Conservation (phyloP, 1,140 invertebrate genomes). For the Berghia stephanieae region DNA sequence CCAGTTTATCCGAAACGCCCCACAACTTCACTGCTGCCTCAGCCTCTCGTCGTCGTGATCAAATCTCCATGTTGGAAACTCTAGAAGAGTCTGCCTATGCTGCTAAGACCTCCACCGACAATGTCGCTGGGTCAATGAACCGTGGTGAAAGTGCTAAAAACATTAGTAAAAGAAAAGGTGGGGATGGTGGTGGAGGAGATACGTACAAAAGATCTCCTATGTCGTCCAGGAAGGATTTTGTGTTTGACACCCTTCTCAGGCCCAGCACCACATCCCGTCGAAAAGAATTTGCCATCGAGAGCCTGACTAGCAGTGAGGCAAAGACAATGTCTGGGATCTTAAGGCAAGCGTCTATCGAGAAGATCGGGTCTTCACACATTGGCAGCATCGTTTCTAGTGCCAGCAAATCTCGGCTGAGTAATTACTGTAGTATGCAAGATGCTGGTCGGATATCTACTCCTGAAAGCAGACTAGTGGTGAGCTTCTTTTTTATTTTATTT, state of each 20-base stretch:
- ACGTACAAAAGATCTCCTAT: conserved; percentile 46
- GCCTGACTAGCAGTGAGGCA: conserved; percentile 60
- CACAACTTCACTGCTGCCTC: conserved; percentile 23
- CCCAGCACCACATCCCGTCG: conserved; percentile 53
- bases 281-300: conserved; percentile 63
- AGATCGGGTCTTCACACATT: conserved; percentile 61
- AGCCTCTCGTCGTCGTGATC: conserved; percentile 23
- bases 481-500: conserved; percentile 30
- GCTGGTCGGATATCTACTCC: conserved; percentile 57
- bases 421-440: conserved; percentile 51
- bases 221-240: conserved; percentile 50
- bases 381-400: conserved; percentile 57
- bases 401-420: conserved; percentile 54
- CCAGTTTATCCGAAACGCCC: conserved; percentile 10
- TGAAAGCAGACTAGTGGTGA: conserved; percentile 58
- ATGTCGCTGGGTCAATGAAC: no score
- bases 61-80: conserved; percentile 38
- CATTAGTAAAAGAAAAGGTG: conserved; percentile 22
- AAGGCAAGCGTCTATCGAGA: conserved; percentile 62
- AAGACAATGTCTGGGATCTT: conserved; percentile 63
- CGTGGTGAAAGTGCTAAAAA: conserved; percentile 19
- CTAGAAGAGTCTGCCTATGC: conserved; percentile 40
- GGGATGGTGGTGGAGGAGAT: neutral
- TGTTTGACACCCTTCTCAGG: conserved; percentile 52
- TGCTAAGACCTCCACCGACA: neutral